phyloP scores from a whole-genome alignment of 2,888 invertebrate genomes.

The Eurytoma adleriae region DNA sequence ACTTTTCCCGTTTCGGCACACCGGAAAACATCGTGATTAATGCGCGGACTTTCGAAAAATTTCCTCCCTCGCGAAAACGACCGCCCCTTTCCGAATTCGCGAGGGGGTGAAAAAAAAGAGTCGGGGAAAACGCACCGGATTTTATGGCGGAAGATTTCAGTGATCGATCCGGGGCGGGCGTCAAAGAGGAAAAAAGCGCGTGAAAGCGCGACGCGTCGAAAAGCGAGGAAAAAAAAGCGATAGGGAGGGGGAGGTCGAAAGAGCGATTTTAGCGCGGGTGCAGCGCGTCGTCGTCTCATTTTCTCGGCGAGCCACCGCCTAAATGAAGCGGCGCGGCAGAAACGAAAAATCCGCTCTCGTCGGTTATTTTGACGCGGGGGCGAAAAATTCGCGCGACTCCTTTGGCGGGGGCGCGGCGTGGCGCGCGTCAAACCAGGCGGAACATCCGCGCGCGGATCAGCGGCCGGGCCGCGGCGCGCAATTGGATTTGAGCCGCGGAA shows the following conservation, averaged over 20 bases:
- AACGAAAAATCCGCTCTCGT: conserved; percentile 15
- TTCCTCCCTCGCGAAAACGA: too few species aligned
- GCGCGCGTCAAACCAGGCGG: not conserved
- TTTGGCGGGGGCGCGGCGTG: conserved; percentile 13
- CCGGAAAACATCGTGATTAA: conserved; percentile 13
- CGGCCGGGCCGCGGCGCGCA: conserved; percentile 54
- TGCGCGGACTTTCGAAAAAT: not conserved
- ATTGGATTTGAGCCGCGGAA: conserved; percentile 57
- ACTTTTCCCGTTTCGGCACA: conserved; percentile 11
- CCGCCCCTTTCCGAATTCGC: too few species aligned
- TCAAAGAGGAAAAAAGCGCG: not conserved
- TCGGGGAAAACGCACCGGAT: too few species aligned
- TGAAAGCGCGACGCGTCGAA: not conserved
- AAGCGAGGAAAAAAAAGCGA: not conserved
- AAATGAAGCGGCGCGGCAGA: not conserved
- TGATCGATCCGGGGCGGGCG: too few species aligned
- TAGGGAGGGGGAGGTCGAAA: not conserved
- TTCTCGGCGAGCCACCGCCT: conserved; percentile 1
- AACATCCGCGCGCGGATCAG: conserved; percentile 41
- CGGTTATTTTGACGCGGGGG: conserved; percentile 32
- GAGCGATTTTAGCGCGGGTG: not conserved
- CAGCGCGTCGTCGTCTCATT: conserved; percentile 11
- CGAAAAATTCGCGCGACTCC: not conserved
- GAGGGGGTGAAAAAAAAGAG: too few species aligned
- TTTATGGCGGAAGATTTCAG: too few species aligned